These are phyloP conservation scores for Ormyrus rosae DNA, from an alignment of 2,888 invertebrate genomes.

Conservation along the genomic window DNA sequence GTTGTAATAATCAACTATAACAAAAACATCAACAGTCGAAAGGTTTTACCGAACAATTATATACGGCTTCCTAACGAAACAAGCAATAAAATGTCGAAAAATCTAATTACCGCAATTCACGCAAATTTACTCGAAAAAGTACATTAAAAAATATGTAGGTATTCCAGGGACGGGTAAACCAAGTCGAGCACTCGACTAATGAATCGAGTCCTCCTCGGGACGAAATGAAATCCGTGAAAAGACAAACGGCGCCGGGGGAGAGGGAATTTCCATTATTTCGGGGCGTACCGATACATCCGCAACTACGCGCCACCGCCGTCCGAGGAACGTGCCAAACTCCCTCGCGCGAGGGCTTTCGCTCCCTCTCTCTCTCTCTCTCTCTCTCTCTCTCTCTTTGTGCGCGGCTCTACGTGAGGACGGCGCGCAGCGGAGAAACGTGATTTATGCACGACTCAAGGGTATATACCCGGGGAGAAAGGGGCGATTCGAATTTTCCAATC, in stretches of 20 bases:
- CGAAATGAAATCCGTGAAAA: conserved; percentile 13
- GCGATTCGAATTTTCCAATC: conserved; percentile 22
- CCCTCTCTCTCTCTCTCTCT: too few species aligned
- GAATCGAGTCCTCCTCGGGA: not conserved
- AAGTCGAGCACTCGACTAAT: not conserved
- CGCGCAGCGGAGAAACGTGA: conserved; percentile 12
- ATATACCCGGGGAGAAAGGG: not conserved
- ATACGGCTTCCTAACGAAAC: too few species aligned
- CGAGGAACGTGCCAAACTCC: conserved; percentile 35
- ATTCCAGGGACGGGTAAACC: too few species aligned
- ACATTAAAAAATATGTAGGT: too few species aligned
- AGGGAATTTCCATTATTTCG: conserved; percentile 37
- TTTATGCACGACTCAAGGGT: conserved; percentile 28
- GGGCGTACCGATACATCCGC: conserved; percentile 31
- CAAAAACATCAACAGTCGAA: too few species aligned
- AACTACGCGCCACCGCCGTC: conserved; percentile 27
- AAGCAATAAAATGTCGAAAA: too few species aligned
- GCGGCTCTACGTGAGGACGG: not conserved
- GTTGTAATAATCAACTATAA: too few species aligned
- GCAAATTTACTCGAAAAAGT: too few species aligned
- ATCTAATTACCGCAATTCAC: too few species aligned
- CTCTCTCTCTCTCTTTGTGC: too few species aligned
- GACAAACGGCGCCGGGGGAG: too few species aligned
- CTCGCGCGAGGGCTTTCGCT: not conserved
- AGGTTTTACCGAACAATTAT: too few species aligned